Evolutionary conservation across 1,140 invertebrate genomes (phyloP), one percentile per base, ranked within the genome.

Genomic region (Dolichoris vasculosae): DNA sequence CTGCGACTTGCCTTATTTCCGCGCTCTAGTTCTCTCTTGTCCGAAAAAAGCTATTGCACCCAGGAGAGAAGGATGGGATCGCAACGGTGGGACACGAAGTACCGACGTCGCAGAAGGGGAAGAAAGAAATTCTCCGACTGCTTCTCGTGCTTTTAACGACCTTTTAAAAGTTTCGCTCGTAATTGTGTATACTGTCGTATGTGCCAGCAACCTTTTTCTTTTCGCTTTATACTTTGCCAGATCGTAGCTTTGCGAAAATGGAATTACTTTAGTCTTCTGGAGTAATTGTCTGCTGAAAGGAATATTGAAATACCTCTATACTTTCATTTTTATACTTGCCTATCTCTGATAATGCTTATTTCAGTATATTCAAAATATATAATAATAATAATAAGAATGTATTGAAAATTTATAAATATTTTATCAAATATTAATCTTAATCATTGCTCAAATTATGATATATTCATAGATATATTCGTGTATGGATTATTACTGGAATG

Each of bases 121-220:
- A 26, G 63, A 80, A 67, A 80, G 38, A 40, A 67, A 67, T 80
- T 43, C 78, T 51, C 59, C 32, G 59, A 30, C 78, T 67, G 67
- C 43, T 73, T 82, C 32, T 51, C 32, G 23, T 51, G 80, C 67
- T 82, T 82, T 73, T 80, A 80, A 80, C 78, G 63, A 80, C 78
- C 80, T 51, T 73, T 51, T 73, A 71, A 82, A 82, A 82, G 46
- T 81, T 81, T 40, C 38, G 38, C 79, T 48, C 43, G 79, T 81
- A 81, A 69, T 81, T 81, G 77, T 79, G 48, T 38, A 79, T 79
- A 79, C 48, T 63, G 77, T 79, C 77, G n/a, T 51, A n/a, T 76
- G 20, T 79, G 38, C 38, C 35, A 43, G 38, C 69, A 43, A 73
- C 7, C 69, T 43, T 73, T 71, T 73, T 73, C 69, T 26, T 73